Evolutionary conservation across 2,113 vertebrate genomes (phyloP), one percentile per base, ranked within the genome.

Genomic region (Oxyruncus cristatus): DNA sequence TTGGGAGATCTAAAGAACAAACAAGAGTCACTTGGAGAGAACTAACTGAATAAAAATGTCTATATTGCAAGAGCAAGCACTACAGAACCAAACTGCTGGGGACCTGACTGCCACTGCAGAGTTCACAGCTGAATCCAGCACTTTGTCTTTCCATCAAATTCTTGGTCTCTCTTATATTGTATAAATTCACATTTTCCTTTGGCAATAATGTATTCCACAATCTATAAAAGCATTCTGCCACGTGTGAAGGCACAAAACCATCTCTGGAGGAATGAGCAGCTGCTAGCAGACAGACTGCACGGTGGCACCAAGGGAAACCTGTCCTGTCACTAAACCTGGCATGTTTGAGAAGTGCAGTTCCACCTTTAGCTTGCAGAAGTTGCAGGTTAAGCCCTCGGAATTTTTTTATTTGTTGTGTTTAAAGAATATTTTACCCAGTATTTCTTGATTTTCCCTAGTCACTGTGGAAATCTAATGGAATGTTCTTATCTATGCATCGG

Each of bases 1-100:
- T 62, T 30, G 59, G 41, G 1, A 72, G 26, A 35, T 91, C 97
- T 98, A 75, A 76, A 62, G 85, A 95, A 92, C 8, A 89, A 79
- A 19, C 56, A 71, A 44, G 3, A 72, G 33, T 46, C 27, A 77
- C 62, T 14, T 61, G 75, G 20, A 86, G 20, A 24, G 20, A 50
- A 49, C 7, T 35, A 74, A n/a, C 7, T 6, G 2, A n/a, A 61
- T 58, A 49, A 59, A 93, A 16, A 24, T 32, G 47, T 47, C 35
- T 24, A 30, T 32, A 70, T 23, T 47, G 72, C n/a, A 49, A 37
- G 6, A 83, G 32, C 27, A 81, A 89, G 41, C 24, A 41, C 37
- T 62, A 72, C 58, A 88, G 80, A 56, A 33, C 17, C 56, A 68
- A 13, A 32, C 7, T 47, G 24, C 73, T 65, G 62, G 47, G 61